A percentile compares a stretch with the other conserved stretches of the same genome.
These are phyloP conservation scores for Bergia sp. DNA, from an alignment of 92 coral and sea anemone genomes.

Conservation along the genomic window DNA sequence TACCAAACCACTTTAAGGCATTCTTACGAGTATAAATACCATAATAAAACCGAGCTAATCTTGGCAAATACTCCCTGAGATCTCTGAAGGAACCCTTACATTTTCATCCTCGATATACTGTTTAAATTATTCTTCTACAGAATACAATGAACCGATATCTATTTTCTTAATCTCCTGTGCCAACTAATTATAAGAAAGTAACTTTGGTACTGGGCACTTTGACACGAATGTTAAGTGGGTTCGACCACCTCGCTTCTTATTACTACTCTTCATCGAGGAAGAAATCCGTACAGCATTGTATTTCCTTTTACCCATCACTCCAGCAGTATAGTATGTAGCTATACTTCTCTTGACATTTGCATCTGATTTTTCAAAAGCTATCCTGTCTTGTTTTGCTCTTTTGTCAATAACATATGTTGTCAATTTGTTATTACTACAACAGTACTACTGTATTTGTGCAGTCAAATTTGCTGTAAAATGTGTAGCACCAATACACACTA, in stretches of 20 bases:
- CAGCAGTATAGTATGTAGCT: conserved; percentile 68
- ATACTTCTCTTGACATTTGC: conserved; percentile 64
- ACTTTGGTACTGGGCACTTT: conserved; percentile 68
- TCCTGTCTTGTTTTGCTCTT: conserved; percentile 35
- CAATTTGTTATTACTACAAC: conserved; percentile 56
- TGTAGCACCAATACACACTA: too few species aligned
- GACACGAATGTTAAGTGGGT: conserved; percentile 61
- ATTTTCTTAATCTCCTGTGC: conserved; percentile 60
- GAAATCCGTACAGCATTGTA: conserved; percentile 63
- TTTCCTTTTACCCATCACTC: conserved; percentile 75
- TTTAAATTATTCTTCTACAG: conserved; percentile 54
- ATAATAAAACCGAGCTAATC: conserved; percentile 62
- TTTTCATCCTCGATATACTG: conserved; percentile 53
- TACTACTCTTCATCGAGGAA: conserved; percentile 58
- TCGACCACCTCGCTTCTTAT: conserved; percentile 59
- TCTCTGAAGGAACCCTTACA: conserved; percentile 66
- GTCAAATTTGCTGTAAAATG: conserved; percentile 19
- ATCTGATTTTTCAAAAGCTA: conserved; percentile 50
- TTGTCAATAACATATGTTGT: conserved; percentile 58
- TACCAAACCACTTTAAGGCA: conserved; percentile 79
- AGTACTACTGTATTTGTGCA: conserved; percentile 56
- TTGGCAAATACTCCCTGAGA: conserved; percentile 65
- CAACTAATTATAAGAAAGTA: conserved; percentile 65
- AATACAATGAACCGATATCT: conserved; percentile 59
- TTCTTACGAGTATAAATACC: conserved; percentile 48